Evolutionary conservation across 2,888 invertebrate genomes (phyloP), one percentile per base, ranked within the genome.

Genomic region (Lepidochrysops patricia): DNA sequence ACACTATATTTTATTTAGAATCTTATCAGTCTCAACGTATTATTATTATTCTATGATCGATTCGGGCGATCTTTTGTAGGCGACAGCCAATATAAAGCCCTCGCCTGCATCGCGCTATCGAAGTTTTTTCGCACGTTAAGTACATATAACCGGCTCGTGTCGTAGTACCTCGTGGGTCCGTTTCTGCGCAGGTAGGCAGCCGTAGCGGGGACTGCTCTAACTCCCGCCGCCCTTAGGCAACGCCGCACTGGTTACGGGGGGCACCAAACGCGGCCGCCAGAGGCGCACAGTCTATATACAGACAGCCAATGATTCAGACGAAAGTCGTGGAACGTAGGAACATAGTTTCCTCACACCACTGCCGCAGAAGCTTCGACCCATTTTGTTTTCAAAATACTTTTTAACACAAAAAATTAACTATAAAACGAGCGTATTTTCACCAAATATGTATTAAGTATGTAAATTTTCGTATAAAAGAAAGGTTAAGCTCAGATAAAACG

Each of bases 191-290:
- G 57, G 35, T 1, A 5, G 19, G 57, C 57, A 57, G 57, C 9
- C 43, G 37, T 57, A 25, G 70, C 67, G 63, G 63, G 72, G 66
- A 67, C 76, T 74, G 70, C 65, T 34, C 69, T 68, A 72, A 72
- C 35, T 68, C 72, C 68, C 66, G 65, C 66, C 62, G 61, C 58
- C 57, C 37, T 43, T 15, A 43, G 43, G 7, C n/a, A n/a, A n/a
- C 15, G 43, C 13, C 56, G 61, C 59, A 64, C 65, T 50, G 57
- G 43, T 60, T 49, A 12, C 27, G n/a, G 13, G 57, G 57, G 27
- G 3, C 4, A 19, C 57, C n/a, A 12, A 29, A 4, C n/a, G 48
- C 57, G 57, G 3, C 48, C 57, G 12, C 27, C 19, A 29, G 57
- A 27, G 26, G 26, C 15, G 13, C 43, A n/a, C 26, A 43, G 43